These are phyloP conservation scores for Myiagra hebetior DNA, from an alignment of 2,113 vertebrate species.

Conservation along the genomic window DNA sequence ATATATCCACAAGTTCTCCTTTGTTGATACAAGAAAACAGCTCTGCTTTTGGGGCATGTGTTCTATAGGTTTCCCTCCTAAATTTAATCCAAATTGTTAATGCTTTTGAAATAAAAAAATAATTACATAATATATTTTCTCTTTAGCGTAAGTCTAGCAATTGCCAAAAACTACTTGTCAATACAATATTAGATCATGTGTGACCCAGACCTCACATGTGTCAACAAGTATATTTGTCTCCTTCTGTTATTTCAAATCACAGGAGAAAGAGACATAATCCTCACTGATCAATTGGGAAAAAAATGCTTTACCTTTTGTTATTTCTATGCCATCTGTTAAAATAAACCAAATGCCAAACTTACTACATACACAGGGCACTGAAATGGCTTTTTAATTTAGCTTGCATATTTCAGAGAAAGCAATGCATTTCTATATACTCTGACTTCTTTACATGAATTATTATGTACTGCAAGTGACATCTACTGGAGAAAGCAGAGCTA, in stretches of 20 bases:
- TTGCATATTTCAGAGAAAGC: constrained; percentile 13
- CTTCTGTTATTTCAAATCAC: constrained; percentile 63
- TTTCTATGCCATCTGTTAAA: constrained; percentile 73
- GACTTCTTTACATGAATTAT: constrained; percentile 74
- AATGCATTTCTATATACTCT: constrained; percentile 52
- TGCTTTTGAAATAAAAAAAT: constrained; percentile 52
- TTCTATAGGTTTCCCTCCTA: constrained; percentile 25
- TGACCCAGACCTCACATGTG: constrained; percentile 56
- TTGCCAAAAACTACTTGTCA: constrained; percentile 69
- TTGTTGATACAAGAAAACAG: neutral
- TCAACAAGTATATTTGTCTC: constrained; percentile 54
- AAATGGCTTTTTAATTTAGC: constrained; percentile 49
- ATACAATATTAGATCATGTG: constrained; percentile 50
- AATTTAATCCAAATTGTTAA: constrained; percentile 46
- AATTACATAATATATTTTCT: constrained; percentile 55
- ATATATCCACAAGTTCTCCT: neutral
- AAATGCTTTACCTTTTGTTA: constrained; percentile 69
- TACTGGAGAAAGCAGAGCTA: constrained; percentile 81
- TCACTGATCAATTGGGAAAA: constrained; percentile 56
- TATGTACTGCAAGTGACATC: constrained; percentile 84
- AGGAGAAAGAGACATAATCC: constrained; percentile 54
- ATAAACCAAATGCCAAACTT: constrained; percentile 67
- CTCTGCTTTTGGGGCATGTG: neutral
- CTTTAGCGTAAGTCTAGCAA: constrained; percentile 44
- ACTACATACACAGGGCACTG: constrained; percentile 19